Evolutionary conservation across 92 coral and sea anemone species (phyloP), one percentile per base, ranked within the genome.

Genomic region (Palythoa heliodiscus): DNA sequence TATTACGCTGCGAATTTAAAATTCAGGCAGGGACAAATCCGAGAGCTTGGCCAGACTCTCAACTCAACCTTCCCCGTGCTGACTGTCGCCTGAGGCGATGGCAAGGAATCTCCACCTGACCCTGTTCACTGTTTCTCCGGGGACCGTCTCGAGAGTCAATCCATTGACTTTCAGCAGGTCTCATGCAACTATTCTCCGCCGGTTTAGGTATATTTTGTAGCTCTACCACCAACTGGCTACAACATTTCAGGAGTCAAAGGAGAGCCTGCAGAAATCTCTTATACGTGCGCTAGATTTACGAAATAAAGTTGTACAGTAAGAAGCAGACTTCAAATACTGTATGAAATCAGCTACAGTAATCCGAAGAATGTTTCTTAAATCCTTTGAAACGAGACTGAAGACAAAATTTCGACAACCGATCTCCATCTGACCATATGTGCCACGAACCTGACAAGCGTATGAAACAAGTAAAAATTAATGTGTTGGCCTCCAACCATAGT

Each of bases 371-470:
- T 87, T 90, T 69, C 82, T 86, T 50, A 90, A 86, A 73, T 81
- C 89, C 35, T 86, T 92, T 7, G 91, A 92, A 69, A 90, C 89
- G 13, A 89, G 93, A 15, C 73, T 87, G 72, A 90, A 13, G 90
- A 88, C 57, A 89, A 68, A 19, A 68, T 68, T 37, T 23, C 22
- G 72, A 37, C 72, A 5, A 85, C 92, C 24, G 71, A 75, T 48
- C 47, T 76, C 17, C 71, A 70, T 15, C 73, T 88, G 10, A 70
- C 83, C 8, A 39, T 77, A 20, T 78, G 54, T 11, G 55, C 67
- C 19, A 55, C 29, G 24, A 24, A 58, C 72, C 76, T 57, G 35
- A 19, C 20, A 50, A 68, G 11, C 58, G 72, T 5, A n/a, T 87
- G 95, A 70, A 77, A 57, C 89, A 86, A 64, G 80, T 92, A 22